Base-by-base conservation (phyloP, 2,888 invertebrate species). In the Pristionchus maxplancki region DNA sequence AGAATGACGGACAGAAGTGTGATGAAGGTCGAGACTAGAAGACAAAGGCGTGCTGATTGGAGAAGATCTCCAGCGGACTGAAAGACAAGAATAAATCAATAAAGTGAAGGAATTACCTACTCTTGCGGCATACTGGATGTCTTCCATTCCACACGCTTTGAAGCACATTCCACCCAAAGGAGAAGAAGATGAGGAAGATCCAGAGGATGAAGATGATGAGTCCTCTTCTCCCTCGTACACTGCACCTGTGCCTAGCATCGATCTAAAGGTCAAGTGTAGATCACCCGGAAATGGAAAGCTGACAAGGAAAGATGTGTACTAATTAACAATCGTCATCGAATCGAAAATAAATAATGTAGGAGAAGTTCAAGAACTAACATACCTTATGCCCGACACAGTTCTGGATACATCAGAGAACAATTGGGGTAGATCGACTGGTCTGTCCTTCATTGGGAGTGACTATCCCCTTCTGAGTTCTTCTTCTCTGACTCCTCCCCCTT, bases 111-210 rank as follows among this genome's bases (percentile, higher is more conserved):
- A 58, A 44, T 24, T 24, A 88, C 92, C 89, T 50, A 93, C 94
- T 88, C 92, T 92, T 6, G 94, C 94, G 11, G 94, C 94, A 87
- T 91, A 92, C 87, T 93, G 93, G 82, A 94, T 93, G 82, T 94
- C 94, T 64, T 94, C 94, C 93, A 93, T 93, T 40, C 94, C 94
- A 89, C 94, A 94, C 0, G 93, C 92, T 87, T 94, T 94, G 91
- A 94, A 94, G 89, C 94, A 94, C 62, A 89, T 88, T 24, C 89
- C 88, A 40, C 87, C 62, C 3, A 88, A 20, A 13, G 88, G 83
- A 53, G 88, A 83, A 53, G 87, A 87, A 9, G 62, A 64, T 8
- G 62, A 85, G 6, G 85, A 48, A 2, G 78, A 48, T 4, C 15
- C 1, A 44, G 64, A 67, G n/a, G 62, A 85, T 40, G 64, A 28